These are phyloP conservation scores for Thripadectes ignobilis DNA, from an alignment of 2,797 vertebrate species.

Conservation along the genomic window DNA sequence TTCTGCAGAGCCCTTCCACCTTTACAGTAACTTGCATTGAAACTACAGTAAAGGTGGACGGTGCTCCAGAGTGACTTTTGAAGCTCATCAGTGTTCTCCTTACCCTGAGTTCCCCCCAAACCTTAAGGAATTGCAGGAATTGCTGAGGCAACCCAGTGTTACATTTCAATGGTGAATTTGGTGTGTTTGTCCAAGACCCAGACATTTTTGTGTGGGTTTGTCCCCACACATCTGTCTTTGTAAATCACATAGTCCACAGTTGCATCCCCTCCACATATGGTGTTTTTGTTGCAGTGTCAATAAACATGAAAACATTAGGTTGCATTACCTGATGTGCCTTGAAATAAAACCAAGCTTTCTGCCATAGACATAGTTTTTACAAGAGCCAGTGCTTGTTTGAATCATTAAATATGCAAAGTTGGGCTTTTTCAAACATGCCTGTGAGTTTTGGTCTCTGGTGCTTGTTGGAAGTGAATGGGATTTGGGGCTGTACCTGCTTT, in stretches of 20 bases:
- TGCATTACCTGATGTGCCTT: neutral
- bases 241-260: neutral
- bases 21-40: neutral
- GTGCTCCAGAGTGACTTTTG: neutral
- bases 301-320: neutral
- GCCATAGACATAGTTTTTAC: neutral
- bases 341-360: neutral
- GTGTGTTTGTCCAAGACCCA: fast-evolving
- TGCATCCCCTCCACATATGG: neutral
- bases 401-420: neutral
- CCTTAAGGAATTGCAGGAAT: neutral
- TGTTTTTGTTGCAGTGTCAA: neutral
- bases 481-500: neutral
- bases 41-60: neutral
- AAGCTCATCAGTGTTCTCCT: neutral
- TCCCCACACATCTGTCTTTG: neutral
- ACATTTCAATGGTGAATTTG: neutral
- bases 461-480: neutral
- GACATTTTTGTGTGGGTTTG: neutral
- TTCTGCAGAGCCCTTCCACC: neutral
- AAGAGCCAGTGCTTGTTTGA: neutral
- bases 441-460: neutral
- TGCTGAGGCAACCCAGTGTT: neutral
- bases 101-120: neutral
- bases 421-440: neutral